Percentiles rank a stretch among this genome's conserved stretches.
phyloP scores from a whole-genome alignment of 2,888 invertebrate species.

The Falcaria lacertinaria region DNA sequence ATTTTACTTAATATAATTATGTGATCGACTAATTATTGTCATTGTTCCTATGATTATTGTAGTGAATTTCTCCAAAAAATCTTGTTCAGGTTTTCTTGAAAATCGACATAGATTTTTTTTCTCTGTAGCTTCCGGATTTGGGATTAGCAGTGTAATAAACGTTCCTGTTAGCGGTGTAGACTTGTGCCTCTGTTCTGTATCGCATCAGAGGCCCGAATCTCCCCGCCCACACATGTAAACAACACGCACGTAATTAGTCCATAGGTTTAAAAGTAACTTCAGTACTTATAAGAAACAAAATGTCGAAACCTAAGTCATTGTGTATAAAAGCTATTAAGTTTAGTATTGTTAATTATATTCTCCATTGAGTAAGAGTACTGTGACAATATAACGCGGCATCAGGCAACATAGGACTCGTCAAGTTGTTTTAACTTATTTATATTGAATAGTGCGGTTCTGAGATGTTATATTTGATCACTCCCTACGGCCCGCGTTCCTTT shows the following conservation, averaged over 20 bases:
- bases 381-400: conserved; percentile 64
- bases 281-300: conserved; percentile 78
- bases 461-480: conserved; percentile 35
- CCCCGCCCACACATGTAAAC: conserved; percentile 33
- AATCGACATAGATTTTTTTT: conserved; percentile 72
- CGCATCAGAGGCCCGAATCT: not conserved
- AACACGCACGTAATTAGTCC: conserved; percentile 72
- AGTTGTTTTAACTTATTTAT: conserved; percentile 75
- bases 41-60: conserved; percentile 77
- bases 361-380: conserved; percentile 74
- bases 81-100: conserved; percentile 75
- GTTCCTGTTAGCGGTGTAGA: conserved; percentile 48
- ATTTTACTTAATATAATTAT: conserved; percentile 63
- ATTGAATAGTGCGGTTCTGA: conserved; percentile 48
- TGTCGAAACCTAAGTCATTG: conserved; percentile 80
- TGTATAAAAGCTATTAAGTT: conserved; percentile 76
- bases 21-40: conserved; percentile 76
- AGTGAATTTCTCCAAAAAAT: conserved; percentile 62
- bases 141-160: conserved; percentile 49
- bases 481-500: conserved; percentile 26
- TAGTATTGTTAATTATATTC: conserved; percentile 71
- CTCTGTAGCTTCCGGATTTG: conserved; percentile 48
- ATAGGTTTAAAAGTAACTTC: conserved; percentile 62
- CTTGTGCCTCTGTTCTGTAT: conserved; percentile 23
- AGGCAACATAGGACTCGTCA: conserved; percentile 69